Evolutionary conservation across 2,888 invertebrate species (phyloP), one percentile per base, ranked within the genome.

Genomic region (Leptinotarsa rubiginosa): DNA sequence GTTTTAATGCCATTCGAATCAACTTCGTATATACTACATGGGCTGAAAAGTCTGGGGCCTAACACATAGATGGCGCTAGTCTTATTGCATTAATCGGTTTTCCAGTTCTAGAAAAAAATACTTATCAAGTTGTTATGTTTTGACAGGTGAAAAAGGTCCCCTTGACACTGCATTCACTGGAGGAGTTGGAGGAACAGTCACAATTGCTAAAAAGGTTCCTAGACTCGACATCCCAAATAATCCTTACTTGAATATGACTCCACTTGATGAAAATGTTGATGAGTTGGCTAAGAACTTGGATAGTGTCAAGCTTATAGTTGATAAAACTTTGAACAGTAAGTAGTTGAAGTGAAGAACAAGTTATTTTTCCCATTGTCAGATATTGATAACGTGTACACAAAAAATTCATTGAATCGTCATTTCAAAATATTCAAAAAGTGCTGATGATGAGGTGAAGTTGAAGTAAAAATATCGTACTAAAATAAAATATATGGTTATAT

Each of bases 231-330:
- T 70, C 10, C 65, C 52, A 65, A 72, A 72, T 7, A 74, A 64
- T 64, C 68, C 70, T 47, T 70, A 73, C 18, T 52, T 31, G 22
- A 18, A 69, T 20, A 16, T 73, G 3, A 47, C 49, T 54, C 52
- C 70, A 16, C n/a, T 15, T 25, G 73, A 69, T 4, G 75, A 77
- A 54, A 78, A 82, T 10, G 81, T 81, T 49, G 85, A 85, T 67
- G 50, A 59, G 12, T 64, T 81, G 18, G 85, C 84, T 13, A 72
- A 75, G 59, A 69, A 80, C 54, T 80, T 87, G 78, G 90, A 91
- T 76, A 79, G 80, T 49, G 85, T 91, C 4, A 77, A 68, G 1
- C 82, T 91, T 18, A 87, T 87, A 77, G 84, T 82, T 0, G 90
- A 91, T 78, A 86, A 79, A 13, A 78, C 82, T 52, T 74, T 82